phyloP scores from a whole-genome alignment of 2,113 vertebrate species.

The Nycticryphes semicollaris region DNA sequence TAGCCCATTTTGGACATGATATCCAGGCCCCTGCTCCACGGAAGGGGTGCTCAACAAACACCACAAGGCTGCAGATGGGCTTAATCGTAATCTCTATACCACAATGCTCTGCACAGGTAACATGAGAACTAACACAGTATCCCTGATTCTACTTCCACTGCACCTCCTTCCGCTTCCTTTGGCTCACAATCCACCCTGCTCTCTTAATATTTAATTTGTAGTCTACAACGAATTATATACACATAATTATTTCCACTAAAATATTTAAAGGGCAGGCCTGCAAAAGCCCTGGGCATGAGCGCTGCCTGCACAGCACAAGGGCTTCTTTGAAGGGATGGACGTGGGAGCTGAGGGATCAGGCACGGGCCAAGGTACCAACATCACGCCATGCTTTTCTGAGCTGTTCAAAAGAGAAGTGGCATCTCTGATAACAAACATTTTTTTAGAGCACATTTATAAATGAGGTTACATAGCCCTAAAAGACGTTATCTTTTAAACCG shows the following conservation, averaged over 20 bases:
- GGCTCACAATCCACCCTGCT: background rate
- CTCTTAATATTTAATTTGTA: background rate
- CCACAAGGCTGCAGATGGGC: background rate
- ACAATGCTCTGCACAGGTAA: background rate
- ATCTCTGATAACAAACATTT: background rate
- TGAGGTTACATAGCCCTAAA: background rate
- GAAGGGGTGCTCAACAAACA: accelerated
- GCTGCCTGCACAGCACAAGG: background rate
- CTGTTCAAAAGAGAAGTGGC: background rate
- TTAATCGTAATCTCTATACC: accelerated
- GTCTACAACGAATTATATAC: background rate
- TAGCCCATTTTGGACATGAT: background rate
- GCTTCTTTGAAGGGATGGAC: background rate
- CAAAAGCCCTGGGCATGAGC: background rate
- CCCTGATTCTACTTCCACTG: background rate
- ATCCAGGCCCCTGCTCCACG: background rate
- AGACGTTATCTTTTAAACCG: background rate
- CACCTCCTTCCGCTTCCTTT: background rate
- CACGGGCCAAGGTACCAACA: background rate
- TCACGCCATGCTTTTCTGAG: background rate
- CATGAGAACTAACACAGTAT: background rate
- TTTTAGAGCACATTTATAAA: background rate
- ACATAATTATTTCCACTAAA: accelerated
- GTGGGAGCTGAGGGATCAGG: background rate
- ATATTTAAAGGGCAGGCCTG: background rate